Conservation (phyloP, 1,140 invertebrate genomes). For the Hylyphantes graminicola region DNA sequence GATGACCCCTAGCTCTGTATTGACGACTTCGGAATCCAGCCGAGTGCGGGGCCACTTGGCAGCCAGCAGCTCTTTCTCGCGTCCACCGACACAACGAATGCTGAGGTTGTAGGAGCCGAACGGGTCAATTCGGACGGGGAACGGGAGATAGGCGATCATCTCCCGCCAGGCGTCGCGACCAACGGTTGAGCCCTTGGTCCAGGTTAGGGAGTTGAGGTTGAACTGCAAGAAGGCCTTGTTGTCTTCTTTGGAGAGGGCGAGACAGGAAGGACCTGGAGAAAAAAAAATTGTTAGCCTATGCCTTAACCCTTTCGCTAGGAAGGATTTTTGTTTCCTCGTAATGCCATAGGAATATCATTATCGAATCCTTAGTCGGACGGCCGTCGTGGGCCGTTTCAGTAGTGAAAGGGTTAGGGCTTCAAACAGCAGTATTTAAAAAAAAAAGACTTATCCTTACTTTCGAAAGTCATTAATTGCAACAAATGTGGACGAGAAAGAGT, state of each 20-base stretch:
- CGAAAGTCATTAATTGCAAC: too few species aligned
- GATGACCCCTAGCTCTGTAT: constrained; percentile 9
- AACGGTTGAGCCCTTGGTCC: constrained; percentile 6
- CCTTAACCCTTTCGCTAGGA: too few species aligned
- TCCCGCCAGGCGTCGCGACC: constrained; percentile 28
- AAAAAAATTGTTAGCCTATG: too few species aligned
- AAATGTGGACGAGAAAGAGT: too few species aligned
- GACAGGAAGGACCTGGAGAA: not conserved
- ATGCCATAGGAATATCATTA: too few species aligned
- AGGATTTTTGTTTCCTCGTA: too few species aligned
- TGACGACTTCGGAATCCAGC: constrained; percentile 4
- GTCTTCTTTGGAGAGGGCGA: constrained; percentile 18
- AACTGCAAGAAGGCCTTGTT: constrained; percentile 6
- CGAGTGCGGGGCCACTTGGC: constrained; percentile 32
- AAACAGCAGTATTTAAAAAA: too few species aligned
- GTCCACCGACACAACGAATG: not conserved
- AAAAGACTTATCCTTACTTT: too few species aligned
- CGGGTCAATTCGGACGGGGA: constrained; percentile 33
- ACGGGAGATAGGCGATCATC: constrained; percentile 42
- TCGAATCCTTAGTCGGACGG: too few species aligned
- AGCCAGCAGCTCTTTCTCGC: not conserved
- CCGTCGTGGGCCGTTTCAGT: too few species aligned
- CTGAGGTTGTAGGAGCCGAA: constrained; percentile 21
- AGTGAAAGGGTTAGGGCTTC: too few species aligned
- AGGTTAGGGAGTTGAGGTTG: constrained; percentile 39